Evolutionary conservation across 2,797 vertebrate species (phyloP), one percentile per base, ranked within the genome.

Genomic region (Sparus aurata): DNA sequence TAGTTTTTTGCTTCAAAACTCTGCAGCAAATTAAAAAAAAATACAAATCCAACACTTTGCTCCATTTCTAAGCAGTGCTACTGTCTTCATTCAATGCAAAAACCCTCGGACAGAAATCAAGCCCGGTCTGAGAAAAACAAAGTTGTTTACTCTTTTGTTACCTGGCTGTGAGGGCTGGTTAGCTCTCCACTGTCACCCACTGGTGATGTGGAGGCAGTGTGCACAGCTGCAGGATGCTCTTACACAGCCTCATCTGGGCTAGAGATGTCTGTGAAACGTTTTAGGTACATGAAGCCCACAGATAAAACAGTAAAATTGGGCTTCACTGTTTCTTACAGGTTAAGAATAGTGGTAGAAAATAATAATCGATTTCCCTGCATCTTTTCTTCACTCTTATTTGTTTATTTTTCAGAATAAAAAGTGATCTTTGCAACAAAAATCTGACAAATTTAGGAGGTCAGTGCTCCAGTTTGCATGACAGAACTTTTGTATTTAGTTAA

Each of bases 71-170:
- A 41, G 9, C 10, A n/a, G 3, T 1, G 1, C 25, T 25, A 18
- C 3, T 8, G 5, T 55, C 6, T 49, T 63, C 58, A 69, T 74
- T 83, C 49, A 82, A 13, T 58, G 47, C 18, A 52, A 83, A 78
- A 79, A 27, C 17, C 41, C n/a, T 45, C 3, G 25, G 45, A 75
- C 46, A 52, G 65, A 86, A 87, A 62, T 67, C 69, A 79, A 80
- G 77, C 67, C 47, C 79, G 76, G 47, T 62, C 66, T 74, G 80
- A 79, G 84, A 89, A 89, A 93, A 93, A 93, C 86, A 89, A 94
- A 93, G 87, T 94, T 94, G 94, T 93, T 95, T 93, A 92, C 90
- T 76, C 77, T 89, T 94, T 92, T 91, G 82, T 93, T 90, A 77
- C 23, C 20, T 3, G n/a, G n/a, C n/a, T n/a, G 13, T 47, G 59